These are phyloP conservation scores for Drosophila pseudotalamancana DNA, from an alignment of 2,888 invertebrate genomes.

Conservation along the genomic window DNA sequence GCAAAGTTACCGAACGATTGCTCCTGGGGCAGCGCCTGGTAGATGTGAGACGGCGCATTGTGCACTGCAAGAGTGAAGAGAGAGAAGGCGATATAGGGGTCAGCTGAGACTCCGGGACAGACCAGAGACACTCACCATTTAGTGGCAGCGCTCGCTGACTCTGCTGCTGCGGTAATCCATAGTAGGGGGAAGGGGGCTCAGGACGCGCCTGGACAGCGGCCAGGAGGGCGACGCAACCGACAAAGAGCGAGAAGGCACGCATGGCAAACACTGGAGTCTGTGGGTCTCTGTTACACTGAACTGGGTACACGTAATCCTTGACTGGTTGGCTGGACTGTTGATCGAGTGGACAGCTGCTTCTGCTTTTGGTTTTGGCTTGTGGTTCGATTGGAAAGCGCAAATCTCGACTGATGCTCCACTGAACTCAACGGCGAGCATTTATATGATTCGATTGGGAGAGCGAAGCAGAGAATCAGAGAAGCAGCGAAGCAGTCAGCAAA, in stretches of 20 bases:
- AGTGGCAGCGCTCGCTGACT: constrained; percentile 85
- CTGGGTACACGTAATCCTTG: constrained; percentile 80
- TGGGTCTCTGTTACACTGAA: constrained; percentile 80
- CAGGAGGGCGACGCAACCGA: constrained; percentile 75
- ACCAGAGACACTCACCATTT: constrained; percentile 80
- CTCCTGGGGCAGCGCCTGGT: constrained; percentile 76
- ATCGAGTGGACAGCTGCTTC: constrained; percentile 2
- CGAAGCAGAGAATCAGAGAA: constrained; percentile 30
- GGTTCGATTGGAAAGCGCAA: constrained; percentile 64
- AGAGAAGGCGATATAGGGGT: not conserved
- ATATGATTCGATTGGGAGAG: constrained; percentile 69
- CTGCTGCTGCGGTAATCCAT: constrained; percentile 79
- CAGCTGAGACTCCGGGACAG: not conserved
- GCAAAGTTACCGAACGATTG: constrained; percentile 69
- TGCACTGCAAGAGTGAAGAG: constrained; percentile 37
- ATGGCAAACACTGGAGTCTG: constrained; percentile 66
- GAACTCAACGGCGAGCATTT: constrained; percentile 61
- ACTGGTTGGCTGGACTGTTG: constrained; percentile 11
- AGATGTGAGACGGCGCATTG: constrained; percentile 65
- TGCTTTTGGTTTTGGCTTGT: constrained; percentile 15
- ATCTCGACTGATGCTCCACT: constrained; percentile 71
- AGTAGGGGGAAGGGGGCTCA: constrained; percentile 82
- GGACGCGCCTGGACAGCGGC: constrained; percentile 79
- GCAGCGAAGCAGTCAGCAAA: constrained; percentile 38
- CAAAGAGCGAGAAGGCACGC: constrained; percentile 79